A percentile compares a stretch with the other conserved stretches of the same genome.
Conservation (phyloP, 2,113 vertebrate species). For the Archilochus colubris region DNA sequence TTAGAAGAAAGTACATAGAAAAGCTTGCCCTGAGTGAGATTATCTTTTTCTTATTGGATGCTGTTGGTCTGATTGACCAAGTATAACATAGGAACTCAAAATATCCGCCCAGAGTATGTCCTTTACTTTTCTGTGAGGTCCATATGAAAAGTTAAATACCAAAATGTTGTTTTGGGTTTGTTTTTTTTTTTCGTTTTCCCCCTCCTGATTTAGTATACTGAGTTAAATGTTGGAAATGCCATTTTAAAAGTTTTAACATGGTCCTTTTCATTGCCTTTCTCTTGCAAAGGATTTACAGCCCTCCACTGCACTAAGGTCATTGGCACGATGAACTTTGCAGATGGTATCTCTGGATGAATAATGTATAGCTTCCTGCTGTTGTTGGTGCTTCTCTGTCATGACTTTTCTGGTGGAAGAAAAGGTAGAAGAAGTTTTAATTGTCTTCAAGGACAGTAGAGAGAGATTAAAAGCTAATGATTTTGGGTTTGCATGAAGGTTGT, state of each 20-base stretch:
- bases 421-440: background rate
- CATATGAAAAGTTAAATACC: accelerated
- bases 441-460: background rate
- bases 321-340: background rate
- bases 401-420: background rate
- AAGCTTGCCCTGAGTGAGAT: background rate
- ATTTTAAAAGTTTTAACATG: too few relatives aligned
- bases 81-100: background rate
- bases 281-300: background rate
- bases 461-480: background rate
- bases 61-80: background rate
- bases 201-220: background rate
- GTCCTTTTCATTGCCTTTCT: background rate
- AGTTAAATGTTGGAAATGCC: background rate
- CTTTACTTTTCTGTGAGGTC: background rate
- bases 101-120: too few relatives aligned
- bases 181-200: background rate
- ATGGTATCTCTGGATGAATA: background rate
- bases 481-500: background rate
- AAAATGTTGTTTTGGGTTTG: background rate
- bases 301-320: background rate
- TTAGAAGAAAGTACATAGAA: background rate
- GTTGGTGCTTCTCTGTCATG: background rate
- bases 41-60: background rate
- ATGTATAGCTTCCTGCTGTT: background rate